Evolutionary conservation across 2,113 vertebrate genomes (phyloP), one percentile per base, ranked within the genome.

Genomic region (Panthera tigris): DNA sequence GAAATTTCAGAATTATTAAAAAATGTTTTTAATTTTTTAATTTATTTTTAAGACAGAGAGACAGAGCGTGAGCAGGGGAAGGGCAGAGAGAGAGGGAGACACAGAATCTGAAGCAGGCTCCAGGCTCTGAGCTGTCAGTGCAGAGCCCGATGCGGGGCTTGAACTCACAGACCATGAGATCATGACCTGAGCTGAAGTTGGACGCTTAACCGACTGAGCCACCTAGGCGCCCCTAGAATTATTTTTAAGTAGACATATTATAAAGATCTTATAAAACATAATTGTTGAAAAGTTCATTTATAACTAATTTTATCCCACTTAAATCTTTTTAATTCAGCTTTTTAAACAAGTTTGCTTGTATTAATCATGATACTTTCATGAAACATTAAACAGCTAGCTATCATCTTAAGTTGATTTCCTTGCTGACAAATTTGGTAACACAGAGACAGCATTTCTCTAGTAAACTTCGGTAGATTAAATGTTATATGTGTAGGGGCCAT

Each of bases 391-490:
- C 16, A 50, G 41, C 36, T 48, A 61, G 29, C 36, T 39, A 83
- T 92, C 50, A 92, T 92, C 36, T 69, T 71, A 68, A 39, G 16
- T 55, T 81, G 27, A 55, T 81, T 81, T 68, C 18, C 27, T 69
- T 81, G 63, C 4, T 69, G 45, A 69, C 12, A 69, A 33, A 69
- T 61, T 71, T 71, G 61, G 4, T 82, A 92, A 73, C 36, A 27
- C 57, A 92, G 36, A 45, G 18, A 57, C 68, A 52, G 36, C 21
- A 74, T 78, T 36, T 87, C 66, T 76, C 55, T 82, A 82, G 23
- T 73, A 93, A 96, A 65, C 16, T 3, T 85, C 92, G 33, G 57
- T 79, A 94, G 66, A 92, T 92, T 82, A 52, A 95, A 76, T 90
- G n/a, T 68, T 95, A 31, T 81, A 31, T 74, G 52, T 39, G 21